Conservation (phyloP, 2,888 invertebrate genomes). For the Prosopocoilus inquinatus region DNA sequence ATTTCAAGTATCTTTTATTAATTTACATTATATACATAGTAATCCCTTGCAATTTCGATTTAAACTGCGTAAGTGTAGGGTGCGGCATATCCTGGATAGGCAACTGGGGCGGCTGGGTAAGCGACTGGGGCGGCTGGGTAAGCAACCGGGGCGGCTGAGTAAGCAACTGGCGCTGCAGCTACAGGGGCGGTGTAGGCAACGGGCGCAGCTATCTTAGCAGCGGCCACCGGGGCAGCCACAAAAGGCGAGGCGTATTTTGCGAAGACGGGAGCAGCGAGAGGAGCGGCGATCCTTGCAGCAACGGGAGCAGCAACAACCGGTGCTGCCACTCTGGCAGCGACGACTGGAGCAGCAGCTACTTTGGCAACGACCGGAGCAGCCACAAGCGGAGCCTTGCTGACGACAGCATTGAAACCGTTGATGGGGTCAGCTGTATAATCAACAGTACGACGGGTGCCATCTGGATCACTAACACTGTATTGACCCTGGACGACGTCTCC, state of each 20-base stretch:
- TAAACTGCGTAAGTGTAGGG: constrained; percentile 6
- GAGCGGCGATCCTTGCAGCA: constrained; percentile 32
- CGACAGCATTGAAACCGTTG: constrained; percentile 67
- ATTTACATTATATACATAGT: constrained; percentile 1
- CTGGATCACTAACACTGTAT: constrained; percentile 63
- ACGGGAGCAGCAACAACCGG: constrained; percentile 37
- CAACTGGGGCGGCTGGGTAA: background rate
- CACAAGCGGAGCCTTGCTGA: constrained; percentile 59
- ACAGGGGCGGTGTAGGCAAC: constrained; percentile 19
- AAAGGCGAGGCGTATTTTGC: constrained; percentile 23
- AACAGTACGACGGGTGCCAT: constrained; percentile 62
- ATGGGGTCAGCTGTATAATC: constrained; percentile 67
- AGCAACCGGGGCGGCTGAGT: constrained; percentile 10
- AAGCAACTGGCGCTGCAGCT: constrained; percentile 21
- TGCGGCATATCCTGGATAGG: background rate
- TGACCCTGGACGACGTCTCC: constrained; percentile 65
- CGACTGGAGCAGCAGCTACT: constrained; percentile 28
- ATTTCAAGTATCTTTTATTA: too few species aligned
- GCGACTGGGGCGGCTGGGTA: constrained; percentile 10
- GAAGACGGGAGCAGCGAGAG: constrained; percentile 21
- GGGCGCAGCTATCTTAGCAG: constrained; percentile 27
- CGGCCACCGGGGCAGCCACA: constrained; percentile 29
- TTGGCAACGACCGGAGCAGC: constrained; percentile 24
- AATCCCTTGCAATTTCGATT: background rate
- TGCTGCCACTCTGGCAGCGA: constrained; percentile 39